phyloP scores from a whole-genome alignment of 2,113 vertebrate genomes.

The Tiliqua scincoides region DNA sequence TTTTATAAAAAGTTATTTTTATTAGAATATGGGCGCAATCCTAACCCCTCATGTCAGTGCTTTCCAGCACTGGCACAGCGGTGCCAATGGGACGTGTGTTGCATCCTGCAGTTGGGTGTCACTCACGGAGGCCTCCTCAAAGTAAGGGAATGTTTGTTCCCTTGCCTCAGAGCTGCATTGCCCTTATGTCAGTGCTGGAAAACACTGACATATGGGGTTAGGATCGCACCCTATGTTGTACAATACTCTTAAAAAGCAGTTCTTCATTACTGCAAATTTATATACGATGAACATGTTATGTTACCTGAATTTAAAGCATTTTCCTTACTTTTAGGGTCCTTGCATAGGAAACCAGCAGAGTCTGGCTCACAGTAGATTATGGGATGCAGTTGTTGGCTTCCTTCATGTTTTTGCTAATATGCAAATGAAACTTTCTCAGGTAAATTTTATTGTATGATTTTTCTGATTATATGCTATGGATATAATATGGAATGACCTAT shows the following conservation, averaged over 20 bases:
- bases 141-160: too few relatives aligned
- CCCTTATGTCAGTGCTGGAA: too few relatives aligned
- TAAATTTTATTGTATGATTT: conserved; percentile 69
- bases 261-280: neutral
- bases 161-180: too few relatives aligned
- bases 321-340: conserved; percentile 81
- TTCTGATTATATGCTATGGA: conserved; percentile 42
- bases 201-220: too few relatives aligned
- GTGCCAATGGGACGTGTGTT: too few relatives aligned
- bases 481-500: conserved; percentile 29
- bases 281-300: neutral
- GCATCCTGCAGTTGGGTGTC: too few relatives aligned
- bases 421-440: conserved; percentile 99
- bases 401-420: conserved; percentile 98
- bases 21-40: too few relatives aligned
- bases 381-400: conserved; percentile 98
- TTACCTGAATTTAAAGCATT: conserved; percentile 15
- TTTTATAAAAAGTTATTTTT: neutral
- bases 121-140: too few relatives aligned
- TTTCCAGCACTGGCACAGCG: too few relatives aligned
- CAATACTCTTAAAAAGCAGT: too few relatives aligned
- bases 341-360: conserved; percentile 98
- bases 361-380: conserved; percentile 94
- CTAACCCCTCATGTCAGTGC: too few relatives aligned
- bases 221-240: too few relatives aligned